phyloP scores from a whole-genome alignment of 1,140 invertebrate genomes.

The Calosoma granatense region DNA sequence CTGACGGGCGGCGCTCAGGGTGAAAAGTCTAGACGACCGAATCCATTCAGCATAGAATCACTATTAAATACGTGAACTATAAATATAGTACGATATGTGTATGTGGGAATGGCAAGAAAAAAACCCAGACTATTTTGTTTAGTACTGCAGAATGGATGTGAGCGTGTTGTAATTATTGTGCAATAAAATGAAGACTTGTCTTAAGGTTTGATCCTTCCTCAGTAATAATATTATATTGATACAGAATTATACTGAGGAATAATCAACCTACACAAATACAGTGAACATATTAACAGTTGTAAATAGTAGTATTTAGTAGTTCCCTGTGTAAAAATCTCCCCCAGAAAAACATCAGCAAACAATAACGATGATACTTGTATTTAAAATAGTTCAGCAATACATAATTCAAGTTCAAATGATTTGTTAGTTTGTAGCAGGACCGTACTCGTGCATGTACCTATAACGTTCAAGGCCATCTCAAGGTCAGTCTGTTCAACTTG shows the following conservation, averaged over 20 bases:
- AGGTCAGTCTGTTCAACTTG: too few species aligned
- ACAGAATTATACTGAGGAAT: too few species aligned
- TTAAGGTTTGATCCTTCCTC: neutral
- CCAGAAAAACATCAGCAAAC: neutral
- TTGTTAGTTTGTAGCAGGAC: neutral
- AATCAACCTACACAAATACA: neutral
- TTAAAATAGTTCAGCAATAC: conserved; percentile 2
- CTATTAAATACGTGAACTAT: conserved; percentile 56
- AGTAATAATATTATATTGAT: too few species aligned
- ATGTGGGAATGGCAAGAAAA: too few species aligned
- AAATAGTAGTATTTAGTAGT: neutral
- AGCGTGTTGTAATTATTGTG: conserved; percentile 5
- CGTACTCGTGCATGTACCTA: neutral
- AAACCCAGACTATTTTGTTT: too few species aligned
- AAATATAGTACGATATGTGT: too few species aligned
- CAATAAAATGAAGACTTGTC: neutral
- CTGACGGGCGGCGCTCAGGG: conserved; percentile 30
- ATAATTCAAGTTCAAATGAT: neutral
- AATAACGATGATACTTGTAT: neutral
- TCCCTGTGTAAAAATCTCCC: conserved; percentile 1
- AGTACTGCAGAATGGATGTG: too few species aligned
- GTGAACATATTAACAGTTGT: neutral
- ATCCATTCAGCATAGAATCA: conserved; percentile 80
- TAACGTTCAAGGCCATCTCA: neutral
- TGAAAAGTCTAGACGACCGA: conserved; percentile 42